Evolutionary conservation across 2,888 invertebrate species (phyloP).

Genomic region (Apodemia zela): DNA sequence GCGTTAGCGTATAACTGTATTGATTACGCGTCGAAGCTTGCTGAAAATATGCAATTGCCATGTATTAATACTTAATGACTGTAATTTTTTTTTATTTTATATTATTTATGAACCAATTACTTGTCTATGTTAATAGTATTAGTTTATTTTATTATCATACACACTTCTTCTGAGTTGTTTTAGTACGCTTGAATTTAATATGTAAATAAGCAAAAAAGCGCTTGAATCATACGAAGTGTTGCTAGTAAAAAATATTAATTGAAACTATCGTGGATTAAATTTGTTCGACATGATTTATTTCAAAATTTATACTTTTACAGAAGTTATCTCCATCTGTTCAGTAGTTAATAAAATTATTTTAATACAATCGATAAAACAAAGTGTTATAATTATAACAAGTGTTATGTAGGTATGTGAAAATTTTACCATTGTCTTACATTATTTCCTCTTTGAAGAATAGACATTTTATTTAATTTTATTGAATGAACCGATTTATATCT

Average conservation of each 20-base stretch:
- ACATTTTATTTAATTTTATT: too few relatives aligned
- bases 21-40: background rate
- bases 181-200: background rate
- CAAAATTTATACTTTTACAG: too few relatives aligned
- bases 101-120: background rate
- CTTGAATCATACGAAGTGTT: background rate
- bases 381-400: too few relatives aligned
- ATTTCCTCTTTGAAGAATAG: too few relatives aligned
- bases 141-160: background rate
- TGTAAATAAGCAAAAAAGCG: background rate
- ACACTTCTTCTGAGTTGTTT: background rate
- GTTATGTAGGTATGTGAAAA: too few relatives aligned
- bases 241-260: background rate
- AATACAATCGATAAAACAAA: too few relatives aligned
- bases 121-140: background rate
- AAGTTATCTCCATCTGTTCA: too few relatives aligned
- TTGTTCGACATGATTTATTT: too few relatives aligned
- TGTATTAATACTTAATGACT: background rate
- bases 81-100: background rate
- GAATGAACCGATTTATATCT: too few relatives aligned
- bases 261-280: background rate
- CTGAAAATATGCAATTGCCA: too few relatives aligned
- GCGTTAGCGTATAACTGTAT: background rate
- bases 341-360: too few relatives aligned
- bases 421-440: too few relatives aligned